Evolutionary conservation across 1,140 invertebrate genomes (phyloP).

Genomic region (Procambarus clarkii): DNA sequence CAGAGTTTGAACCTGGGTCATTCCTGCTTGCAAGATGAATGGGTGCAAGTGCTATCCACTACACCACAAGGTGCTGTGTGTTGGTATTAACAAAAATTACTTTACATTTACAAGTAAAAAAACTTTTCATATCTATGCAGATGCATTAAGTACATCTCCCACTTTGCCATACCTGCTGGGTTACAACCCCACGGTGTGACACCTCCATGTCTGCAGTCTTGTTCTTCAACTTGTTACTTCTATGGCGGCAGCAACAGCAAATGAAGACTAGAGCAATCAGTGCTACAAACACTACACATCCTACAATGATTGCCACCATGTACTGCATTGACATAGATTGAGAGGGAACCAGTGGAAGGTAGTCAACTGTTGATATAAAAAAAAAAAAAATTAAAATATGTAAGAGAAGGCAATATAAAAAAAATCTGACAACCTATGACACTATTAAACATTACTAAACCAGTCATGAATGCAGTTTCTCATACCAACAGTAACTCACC

Average conservation of each 20-base stretch:
- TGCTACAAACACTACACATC: constrained; percentile 86
- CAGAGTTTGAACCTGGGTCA: no score
- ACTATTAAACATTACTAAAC: neutral
- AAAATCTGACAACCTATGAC: neutral
- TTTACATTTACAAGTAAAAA: no score
- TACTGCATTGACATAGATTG: constrained; percentile 85
- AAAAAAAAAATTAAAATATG: neutral
- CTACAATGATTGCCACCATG: constrained; percentile 87
- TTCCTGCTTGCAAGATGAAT: no score
- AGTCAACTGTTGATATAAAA: constrained; percentile 81
- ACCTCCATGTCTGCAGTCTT: constrained; percentile 80
- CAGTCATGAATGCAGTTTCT: no score
- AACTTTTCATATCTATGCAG: no score
- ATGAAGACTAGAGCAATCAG: constrained; percentile 86
- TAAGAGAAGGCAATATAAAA: no score
- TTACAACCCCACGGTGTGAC: constrained; percentile 71
- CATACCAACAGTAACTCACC: constrained; percentile 60
- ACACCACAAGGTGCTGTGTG: no score
- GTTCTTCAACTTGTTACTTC: constrained; percentile 86
- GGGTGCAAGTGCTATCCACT: no score
- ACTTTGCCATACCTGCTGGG: constrained; percentile 49
- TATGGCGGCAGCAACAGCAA: constrained; percentile 90
- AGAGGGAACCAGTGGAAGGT: constrained; percentile 87
- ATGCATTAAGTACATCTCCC: no score
- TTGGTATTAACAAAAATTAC: no score